Evolutionary conservation across 1,140 invertebrate genomes (phyloP), one percentile per base, ranked within the genome.

Genomic region (Cydia fagiglandana): DNA sequence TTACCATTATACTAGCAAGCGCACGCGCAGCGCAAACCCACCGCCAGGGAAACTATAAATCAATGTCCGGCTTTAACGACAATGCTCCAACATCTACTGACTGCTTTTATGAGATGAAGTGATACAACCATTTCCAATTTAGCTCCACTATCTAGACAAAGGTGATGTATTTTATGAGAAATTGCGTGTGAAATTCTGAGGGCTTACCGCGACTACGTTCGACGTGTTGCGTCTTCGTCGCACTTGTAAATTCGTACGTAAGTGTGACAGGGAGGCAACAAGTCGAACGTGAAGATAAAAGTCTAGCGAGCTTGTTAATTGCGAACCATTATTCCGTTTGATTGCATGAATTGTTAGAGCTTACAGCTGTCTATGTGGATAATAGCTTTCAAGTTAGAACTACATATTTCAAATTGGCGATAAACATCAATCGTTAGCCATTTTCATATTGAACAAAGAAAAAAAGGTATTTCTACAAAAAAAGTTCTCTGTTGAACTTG

Each of bases 101-200:
- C 53, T 17, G 53, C 53, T 20, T 61, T 61, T 61, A 61, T 61
- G 56, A 24, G 56, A 61, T 61, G 56, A 61, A 61, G 17, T 61
- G 56, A 24, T 61, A 61, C 56, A 61, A 20, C 9, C 56, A 61
- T 61, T 24, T 61, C 56, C 56, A 61, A 61, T 61, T 61, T 24
- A 61, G 17, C 56, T 61, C 38, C 50, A 53, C 56, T 61, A 61
- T 61, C 56, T 61, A 61, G 56, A 61, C 56, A 61, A 61, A 24
- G 56, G 50, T 53, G 50, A 24, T 20, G 56, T 61, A 61, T 24
- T 61, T 61, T 61, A 61, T 61, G 56, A 24, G 56, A 61, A 61
- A 61, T 24, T 61, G 56, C 20, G 20, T 61, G 56, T 61, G 56
- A 61, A 61, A 61, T 61, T 61, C 20, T n/a, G n/a, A 24, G 24